Conservation (phyloP, 2,888 invertebrate species). For the Blera fallax region DNA sequence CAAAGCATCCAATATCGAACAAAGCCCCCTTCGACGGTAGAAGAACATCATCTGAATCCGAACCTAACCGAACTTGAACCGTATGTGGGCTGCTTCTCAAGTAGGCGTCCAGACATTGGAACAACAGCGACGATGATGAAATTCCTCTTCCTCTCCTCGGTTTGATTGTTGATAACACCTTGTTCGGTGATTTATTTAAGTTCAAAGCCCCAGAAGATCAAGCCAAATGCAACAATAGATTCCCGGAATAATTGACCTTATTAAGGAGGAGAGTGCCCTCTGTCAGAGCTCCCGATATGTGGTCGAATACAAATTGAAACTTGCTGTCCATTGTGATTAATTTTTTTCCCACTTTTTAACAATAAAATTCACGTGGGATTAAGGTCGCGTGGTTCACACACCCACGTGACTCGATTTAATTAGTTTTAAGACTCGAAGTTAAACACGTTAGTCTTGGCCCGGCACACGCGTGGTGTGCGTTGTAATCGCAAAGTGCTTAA, state of each 20-base stretch:
- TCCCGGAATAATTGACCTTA: conserved; percentile 17
- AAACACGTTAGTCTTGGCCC: conserved; percentile 35
- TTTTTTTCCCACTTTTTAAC: neutral
- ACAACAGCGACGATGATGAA: conserved; percentile 22
- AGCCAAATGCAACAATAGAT: neutral
- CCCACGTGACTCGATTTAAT: conserved; percentile 28
- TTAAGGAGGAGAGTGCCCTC: neutral
- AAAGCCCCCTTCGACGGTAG: conserved; percentile 35
- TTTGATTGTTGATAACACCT: neutral
- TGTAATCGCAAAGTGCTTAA: neutral
- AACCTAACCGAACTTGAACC: conserved; percentile 25
- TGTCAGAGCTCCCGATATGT: neutral
- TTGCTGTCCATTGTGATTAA: neutral
- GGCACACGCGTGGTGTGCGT: conserved; percentile 45
- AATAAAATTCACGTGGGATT: conserved; percentile 27
- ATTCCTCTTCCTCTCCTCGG: neutral
- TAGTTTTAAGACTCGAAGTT: neutral
- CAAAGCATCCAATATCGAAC: conserved; percentile 35
- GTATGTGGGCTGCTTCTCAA: conserved; percentile 59
- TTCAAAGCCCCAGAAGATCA: conserved; percentile 9
- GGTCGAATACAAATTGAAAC: neutral
- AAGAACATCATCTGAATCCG: neutral
- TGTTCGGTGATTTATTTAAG: conserved; percentile 39
- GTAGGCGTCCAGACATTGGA: conserved; percentile 62
- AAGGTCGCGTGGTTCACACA: conserved; percentile 45